A percentile compares a stretch with the other conserved stretches of the same genome.
Evolutionary conservation across 2,113 vertebrate genomes (phyloP).

Genomic region (Albula goreensis): DNA sequence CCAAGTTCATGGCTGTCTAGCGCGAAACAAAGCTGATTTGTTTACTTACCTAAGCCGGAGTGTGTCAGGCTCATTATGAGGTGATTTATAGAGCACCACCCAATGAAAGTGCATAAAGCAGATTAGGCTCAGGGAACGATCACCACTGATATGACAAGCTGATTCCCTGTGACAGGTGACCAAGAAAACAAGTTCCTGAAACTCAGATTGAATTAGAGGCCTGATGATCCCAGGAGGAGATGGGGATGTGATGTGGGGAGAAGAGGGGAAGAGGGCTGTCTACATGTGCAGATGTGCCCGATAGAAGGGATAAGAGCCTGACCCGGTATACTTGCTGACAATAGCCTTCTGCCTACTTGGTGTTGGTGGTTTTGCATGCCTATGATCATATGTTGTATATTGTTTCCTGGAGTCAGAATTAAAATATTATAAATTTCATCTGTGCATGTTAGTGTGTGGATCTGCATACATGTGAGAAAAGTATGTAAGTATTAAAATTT

Average conservation of each 20-base stretch:
- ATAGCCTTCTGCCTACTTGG: not conserved
- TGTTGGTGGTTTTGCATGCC: too few species aligned
- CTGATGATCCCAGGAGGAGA: slow-evolving; percentile 93
- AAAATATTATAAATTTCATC: too few species aligned
- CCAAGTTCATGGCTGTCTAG: slow-evolving; percentile 89
- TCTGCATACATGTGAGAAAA: too few species aligned
- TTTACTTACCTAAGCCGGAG: slow-evolving; percentile 88
- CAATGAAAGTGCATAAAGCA: slow-evolving; percentile 95
- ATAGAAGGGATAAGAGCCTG: slow-evolving; percentile 61
- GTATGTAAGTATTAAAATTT: too few species aligned
- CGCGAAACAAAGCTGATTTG: slow-evolving; percentile 90
- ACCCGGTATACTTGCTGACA: slow-evolving; percentile 27
- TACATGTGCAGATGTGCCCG: slow-evolving; percentile 57
- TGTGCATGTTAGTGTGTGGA: too few species aligned
- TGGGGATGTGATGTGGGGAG: slow-evolving; percentile 83
- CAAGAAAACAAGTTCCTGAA: slow-evolving; percentile 96
- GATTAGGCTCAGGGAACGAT: slow-evolving; percentile 93
- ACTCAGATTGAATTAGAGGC: slow-evolving; percentile 99
- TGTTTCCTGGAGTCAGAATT: too few species aligned
- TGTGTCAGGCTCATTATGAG: slow-evolving; percentile 84
- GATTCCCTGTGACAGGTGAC: slow-evolving; percentile 93
- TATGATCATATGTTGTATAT: too few species aligned
- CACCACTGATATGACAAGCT: slow-evolving; percentile 99
- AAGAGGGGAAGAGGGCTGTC: slow-evolving; percentile 65
- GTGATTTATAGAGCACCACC: slow-evolving; percentile 96